Evolutionary conservation across 2,888 invertebrate genomes (phyloP).

Genomic region (Morpho achilles): DNA sequence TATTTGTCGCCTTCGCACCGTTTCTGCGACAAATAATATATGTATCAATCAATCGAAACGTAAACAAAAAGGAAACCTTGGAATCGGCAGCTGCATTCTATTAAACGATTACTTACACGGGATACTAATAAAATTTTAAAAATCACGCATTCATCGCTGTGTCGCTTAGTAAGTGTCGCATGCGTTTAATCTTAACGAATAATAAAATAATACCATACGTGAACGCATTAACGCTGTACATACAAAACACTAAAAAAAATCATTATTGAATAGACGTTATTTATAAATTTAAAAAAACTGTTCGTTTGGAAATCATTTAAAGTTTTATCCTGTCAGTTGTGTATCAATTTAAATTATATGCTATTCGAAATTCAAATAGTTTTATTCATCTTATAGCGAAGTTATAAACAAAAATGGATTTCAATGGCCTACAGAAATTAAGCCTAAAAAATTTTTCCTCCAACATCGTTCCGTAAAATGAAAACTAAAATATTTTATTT

Average conservation of each 20-base stretch:
- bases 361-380: too few species aligned
- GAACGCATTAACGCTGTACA: conserved; percentile 7
- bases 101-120: conserved; percentile 49
- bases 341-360: too few species aligned
- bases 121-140: conserved; percentile 54
- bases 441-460: too few species aligned
- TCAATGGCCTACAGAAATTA: too few species aligned
- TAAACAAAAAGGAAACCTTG: conserved; percentile 56
- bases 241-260: conserved; percentile 2
- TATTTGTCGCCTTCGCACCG: conserved; percentile 35
- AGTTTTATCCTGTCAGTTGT: too few species aligned
- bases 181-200: conserved; percentile 22
- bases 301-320: too few species aligned
- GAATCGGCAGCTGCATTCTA: conserved; percentile 51
- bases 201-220: conserved; percentile 29
- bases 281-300: too few species aligned
- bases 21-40: conserved; percentile 42
- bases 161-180: conserved; percentile 30
- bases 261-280: not conserved
- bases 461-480: too few species aligned
- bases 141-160: conserved; percentile 42
- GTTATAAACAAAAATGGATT: too few species aligned
- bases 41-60: conserved; percentile 54
- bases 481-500: too few species aligned
- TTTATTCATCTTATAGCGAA: too few species aligned